Evolutionary conservation across 2,113 vertebrate species (phyloP), one percentile per base, ranked within the genome.

Genomic region (Calonectris borealis): DNA sequence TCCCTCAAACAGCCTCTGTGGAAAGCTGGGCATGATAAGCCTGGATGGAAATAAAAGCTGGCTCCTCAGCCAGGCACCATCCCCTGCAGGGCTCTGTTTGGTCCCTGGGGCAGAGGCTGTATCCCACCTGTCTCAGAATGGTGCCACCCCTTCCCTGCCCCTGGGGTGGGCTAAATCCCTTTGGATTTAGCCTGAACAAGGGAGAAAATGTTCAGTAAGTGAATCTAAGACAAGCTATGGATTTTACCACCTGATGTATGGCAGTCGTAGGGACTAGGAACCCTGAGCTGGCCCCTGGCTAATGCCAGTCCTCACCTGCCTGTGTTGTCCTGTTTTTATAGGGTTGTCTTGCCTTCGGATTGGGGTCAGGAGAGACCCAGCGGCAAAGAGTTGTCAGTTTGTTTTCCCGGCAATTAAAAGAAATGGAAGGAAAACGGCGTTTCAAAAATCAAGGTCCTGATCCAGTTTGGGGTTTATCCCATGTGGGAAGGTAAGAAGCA

Each of bases 381-480:
- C 1, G 1, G 29, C 61, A 90, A 91, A 57, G 20, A 13, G 11
- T 11, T 61, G 51, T 24, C 2, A 1, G 16, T 49, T 86, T 86
- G 27, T 46, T 91, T 93, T 84, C 69, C 46, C 72, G 69, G 34
- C 44, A 81, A 92, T 90, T 79, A 92, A 90, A 94, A 83, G 42
- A 84, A 83, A 65, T 46, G 21, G 21, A 58, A 83, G 44, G n/a
- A 91, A 60, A 83, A 68, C 2, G 8, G n/a, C 42, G 25, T 78
- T 86, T 76, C 52, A 72, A 48, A 91, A 94, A 66, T 70, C 38
- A 75, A 80, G 54, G 29, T 86, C 19, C 60, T 25, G 40, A 68
- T 81, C 26, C n/a, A 44, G 9, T 57, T 32, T 85, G 77, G 71
- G 44, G 17, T 83, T 88, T 88, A 81, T 49, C 46, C 51, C 48